Evolutionary conservation across 53 echinoderm and acorn worm genomes (phyloP).

Genomic region (Stichopus horrens): DNA sequence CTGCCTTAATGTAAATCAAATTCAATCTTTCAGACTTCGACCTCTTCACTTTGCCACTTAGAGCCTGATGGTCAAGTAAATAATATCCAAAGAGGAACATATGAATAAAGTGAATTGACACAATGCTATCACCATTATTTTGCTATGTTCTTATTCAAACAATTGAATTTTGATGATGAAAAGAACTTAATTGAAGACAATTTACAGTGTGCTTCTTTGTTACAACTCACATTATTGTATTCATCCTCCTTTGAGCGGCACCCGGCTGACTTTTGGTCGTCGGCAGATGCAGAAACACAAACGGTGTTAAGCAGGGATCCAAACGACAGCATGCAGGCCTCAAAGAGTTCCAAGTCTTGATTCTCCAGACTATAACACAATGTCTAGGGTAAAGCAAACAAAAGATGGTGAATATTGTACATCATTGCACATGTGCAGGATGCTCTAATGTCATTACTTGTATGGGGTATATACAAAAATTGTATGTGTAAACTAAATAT

Average conservation of each 20-base stretch:
- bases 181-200: no score
- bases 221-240: not conserved
- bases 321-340: conserved; percentile 70
- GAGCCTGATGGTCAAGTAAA: not conserved
- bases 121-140: no score
- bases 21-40: not conserved
- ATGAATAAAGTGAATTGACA: no score
- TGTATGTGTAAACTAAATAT: no score
- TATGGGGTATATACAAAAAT: no score
- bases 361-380: not conserved
- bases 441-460: no score
- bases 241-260: not conserved
- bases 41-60: conserved; percentile 5
- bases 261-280: not conserved
- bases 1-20: conserved; percentile 68
- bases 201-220: no score
- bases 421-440: not conserved
- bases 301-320: conserved; percentile 74
- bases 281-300: conserved; percentile 34
- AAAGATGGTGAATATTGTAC: not conserved
- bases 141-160: no score
- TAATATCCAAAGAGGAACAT: no score
- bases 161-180: no score
- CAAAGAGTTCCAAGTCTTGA: not conserved
- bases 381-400: not conserved